Base-by-base conservation (phyloP, 2,113 vertebrate species). In the Syrmaticus mikado region DNA sequence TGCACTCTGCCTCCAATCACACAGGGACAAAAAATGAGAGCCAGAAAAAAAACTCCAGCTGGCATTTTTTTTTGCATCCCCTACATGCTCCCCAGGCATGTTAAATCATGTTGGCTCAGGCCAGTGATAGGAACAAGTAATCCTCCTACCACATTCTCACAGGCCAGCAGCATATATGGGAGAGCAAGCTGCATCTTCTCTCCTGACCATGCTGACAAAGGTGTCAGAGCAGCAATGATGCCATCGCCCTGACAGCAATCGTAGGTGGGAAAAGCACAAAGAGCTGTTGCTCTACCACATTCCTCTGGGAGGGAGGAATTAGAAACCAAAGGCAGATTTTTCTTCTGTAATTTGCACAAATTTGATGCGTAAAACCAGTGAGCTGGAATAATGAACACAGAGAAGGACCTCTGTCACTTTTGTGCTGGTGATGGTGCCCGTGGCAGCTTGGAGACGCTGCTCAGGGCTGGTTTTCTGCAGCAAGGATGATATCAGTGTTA, bases 101-200 rank as follows among this genome's bases (percentile, higher is more conserved):
- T 71, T 50, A 89, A 90, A 21, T 91, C 71, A 92, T 43, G 66
- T 19, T 55, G 64, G 79, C 84, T 92, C 64, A 66, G 58, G 2
- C 45, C 0, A 38, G 68, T 50, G 55, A 89, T 41, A 87, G 46
- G 74, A 94, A 85, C 45, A 82, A 82, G 62, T 25, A 64, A 95
- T 85, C 67, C 75, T 93, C 45, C 79, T 67, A 38, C 16, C 36
- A 79, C 22, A 36, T 88, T 88, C 84, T 43, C 57, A 41, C 58
- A 13, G 70, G 43, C 71, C 72, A 52, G 50, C 82, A 85, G 79
- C 72, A 70, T 36, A 45, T 1, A 87, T 55, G 7, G 41, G 45
- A 87, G 75, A 87, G 71, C 41, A 78, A 82, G 40, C 13, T 79
- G 53, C 30, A 85, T 70, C 71, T 85, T 58, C 40, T 70, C 24